Conservation (phyloP, 2,888 invertebrate genomes). For the Caenorhabditis plicata region DNA sequence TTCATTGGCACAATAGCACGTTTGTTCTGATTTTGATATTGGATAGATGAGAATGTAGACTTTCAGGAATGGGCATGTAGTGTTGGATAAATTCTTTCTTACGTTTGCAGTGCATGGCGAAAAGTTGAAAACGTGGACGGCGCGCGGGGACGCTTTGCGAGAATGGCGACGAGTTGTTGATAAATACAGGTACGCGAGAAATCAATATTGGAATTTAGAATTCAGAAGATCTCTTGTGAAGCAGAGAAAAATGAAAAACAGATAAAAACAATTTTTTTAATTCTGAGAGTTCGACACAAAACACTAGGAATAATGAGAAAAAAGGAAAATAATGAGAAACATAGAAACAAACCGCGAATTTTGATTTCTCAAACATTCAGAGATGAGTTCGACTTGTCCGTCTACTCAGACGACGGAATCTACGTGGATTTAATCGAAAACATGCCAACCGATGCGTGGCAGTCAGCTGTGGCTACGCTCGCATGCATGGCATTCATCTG, state of each 20-base stretch:
- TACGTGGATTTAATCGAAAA: slow-evolving; percentile 64
- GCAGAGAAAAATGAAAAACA: background rate
- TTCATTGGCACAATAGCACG: slow-evolving; percentile 32
- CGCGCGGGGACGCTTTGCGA: slow-evolving; percentile 46
- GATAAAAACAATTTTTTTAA: background rate
- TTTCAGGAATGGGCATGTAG: background rate
- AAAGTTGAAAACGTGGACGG: slow-evolving; percentile 45
- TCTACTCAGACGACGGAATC: slow-evolving; percentile 61
- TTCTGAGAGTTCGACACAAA: background rate
- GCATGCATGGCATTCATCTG: slow-evolving; percentile 57
- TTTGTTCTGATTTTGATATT: background rate
- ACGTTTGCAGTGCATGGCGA: slow-evolving; percentile 51
- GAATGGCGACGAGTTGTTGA: slow-evolving; percentile 54
- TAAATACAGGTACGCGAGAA: slow-evolving; percentile 42
- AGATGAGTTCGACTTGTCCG: slow-evolving; percentile 51
- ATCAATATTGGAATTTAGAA: background rate
- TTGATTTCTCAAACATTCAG: too few species aligned
- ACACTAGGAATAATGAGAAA: too few species aligned
- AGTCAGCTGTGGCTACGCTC: slow-evolving; percentile 51
- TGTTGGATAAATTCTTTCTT: slow-evolving; percentile 44
- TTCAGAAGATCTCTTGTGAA: background rate
- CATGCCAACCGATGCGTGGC: slow-evolving; percentile 64
- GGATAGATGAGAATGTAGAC: background rate
- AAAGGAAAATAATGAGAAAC: too few species aligned
- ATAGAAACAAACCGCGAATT: too few species aligned